These are phyloP conservation scores for Neosilurus hyrtlii DNA, from an alignment of 2,797 vertebrate genomes.

Conservation along the genomic window DNA sequence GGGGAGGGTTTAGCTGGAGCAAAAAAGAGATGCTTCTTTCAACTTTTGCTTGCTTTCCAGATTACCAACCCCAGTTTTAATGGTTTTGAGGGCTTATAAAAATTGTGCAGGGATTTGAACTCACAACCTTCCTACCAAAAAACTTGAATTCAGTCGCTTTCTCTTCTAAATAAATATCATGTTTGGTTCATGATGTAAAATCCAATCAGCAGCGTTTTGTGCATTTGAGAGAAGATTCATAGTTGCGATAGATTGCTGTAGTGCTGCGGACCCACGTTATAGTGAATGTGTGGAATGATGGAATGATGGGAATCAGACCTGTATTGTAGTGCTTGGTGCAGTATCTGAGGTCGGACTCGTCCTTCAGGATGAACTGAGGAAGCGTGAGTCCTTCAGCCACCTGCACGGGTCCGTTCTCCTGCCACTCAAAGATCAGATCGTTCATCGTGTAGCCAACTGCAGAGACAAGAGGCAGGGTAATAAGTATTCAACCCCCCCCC, in stretches of 20 bases:
- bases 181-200: not conserved
- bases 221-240: not conserved
- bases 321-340: constrained; percentile 98
- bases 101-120: not conserved
- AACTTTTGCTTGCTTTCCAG: too few relatives aligned
- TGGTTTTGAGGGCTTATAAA: too few relatives aligned
- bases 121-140: not conserved
- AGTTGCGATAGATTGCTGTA: not conserved
- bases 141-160: not conserved
- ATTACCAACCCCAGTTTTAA: too few relatives aligned
- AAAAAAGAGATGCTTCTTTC: too few relatives aligned
- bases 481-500: too few relatives aligned
- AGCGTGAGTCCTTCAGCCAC: constrained; percentile 94
- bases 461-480: constrained; percentile 30
- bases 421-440: constrained; percentile 98
- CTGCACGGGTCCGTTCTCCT: constrained; percentile 93
- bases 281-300: not conserved
- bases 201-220: not conserved
- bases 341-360: constrained; percentile 92
- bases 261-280: not conserved
- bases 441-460: constrained; percentile 98
- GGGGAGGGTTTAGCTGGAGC: too few relatives aligned
- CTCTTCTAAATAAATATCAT: not conserved
- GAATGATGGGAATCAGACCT: constrained; percentile 68
- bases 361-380: constrained; percentile 94